Percentiles rank a stretch among this genome's conserved stretches.
Conservation (phyloP, 2,888 invertebrate genomes). For the Disparrhopalites patrizii region DNA sequence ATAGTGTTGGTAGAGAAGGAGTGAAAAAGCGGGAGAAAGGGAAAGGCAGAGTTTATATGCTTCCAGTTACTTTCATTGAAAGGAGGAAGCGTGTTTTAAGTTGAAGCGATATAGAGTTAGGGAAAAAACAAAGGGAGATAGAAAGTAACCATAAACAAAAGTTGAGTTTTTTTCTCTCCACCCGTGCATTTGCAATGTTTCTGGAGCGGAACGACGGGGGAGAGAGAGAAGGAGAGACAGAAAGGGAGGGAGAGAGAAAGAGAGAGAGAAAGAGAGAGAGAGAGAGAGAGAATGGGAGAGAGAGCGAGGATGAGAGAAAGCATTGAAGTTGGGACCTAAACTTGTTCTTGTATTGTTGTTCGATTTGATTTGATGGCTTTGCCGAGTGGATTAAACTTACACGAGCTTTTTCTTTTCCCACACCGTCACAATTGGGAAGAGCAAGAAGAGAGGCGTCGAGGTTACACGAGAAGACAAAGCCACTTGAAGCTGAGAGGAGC, state of each 20-base stretch:
- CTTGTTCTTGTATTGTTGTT: too few relatives aligned
- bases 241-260: neutral
- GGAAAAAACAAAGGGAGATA: neutral
- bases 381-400: neutral
- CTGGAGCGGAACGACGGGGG: neutral
- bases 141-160: neutral
- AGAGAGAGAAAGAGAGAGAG: neutral
- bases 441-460: neutral
- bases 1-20: neutral
- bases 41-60: neutral
- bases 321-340: too few relatives aligned
- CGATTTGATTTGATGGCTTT: conserved; percentile 8
- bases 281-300: too few relatives aligned
- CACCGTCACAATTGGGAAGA: too few relatives aligned
- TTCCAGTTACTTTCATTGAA: too few relatives aligned
- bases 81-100: too few relatives aligned
- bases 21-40: neutral
- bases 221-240: neutral
- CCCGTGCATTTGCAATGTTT: conserved; percentile 3
- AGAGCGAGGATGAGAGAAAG: too few relatives aligned
- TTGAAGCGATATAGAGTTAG: neutral
- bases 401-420: too few relatives aligned
- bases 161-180: neutral
- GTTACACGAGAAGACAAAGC: too few relatives aligned
- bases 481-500: too few relatives aligned